A percentile compares a stretch with the other conserved stretches of the same genome.
These are phyloP conservation scores for Apotomis betuletana DNA, from an alignment of 2,888 invertebrate genomes.

Conservation along the genomic window DNA sequence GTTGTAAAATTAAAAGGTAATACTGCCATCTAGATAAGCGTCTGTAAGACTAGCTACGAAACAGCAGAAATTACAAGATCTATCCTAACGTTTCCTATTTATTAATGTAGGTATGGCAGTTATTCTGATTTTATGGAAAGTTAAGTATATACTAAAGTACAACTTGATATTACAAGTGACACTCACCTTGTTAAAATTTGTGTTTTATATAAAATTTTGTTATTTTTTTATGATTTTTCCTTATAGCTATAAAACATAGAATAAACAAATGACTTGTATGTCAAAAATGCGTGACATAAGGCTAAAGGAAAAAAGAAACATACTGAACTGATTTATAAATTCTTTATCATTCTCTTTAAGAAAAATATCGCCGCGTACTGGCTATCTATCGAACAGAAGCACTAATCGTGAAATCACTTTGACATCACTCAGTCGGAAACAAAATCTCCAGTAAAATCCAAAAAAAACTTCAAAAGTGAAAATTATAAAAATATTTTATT, in stretches of 20 bases:
- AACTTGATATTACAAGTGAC: neutral
- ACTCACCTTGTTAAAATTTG: neutral
- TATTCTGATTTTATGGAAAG: neutral
- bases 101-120: no score
- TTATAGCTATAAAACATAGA: neutral
- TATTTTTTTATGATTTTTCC: constrained; percentile 23
- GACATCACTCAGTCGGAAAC: neutral
- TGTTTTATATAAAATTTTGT: constrained; percentile 36
- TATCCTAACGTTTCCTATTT: no score
- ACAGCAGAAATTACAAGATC: no score
- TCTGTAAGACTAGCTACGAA: no score
- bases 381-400: neutral
- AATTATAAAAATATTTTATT: neutral
- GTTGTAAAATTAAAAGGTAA: no score
- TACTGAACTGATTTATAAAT: no score
- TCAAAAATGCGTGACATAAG: neutral
- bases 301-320: no score
- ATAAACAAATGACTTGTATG: constrained; percentile 16
- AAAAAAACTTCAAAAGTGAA: constrained; percentile 22
- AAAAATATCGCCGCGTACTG: neutral
- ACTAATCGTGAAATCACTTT: neutral
- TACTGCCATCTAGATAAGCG: no score
- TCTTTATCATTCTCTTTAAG: neutral
- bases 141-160: constrained; percentile 14
- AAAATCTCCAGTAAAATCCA: constrained; percentile 11